Evolutionary conservation across 2,888 invertebrate genomes (phyloP).

Genomic region (Drosophila algonquin): DNA sequence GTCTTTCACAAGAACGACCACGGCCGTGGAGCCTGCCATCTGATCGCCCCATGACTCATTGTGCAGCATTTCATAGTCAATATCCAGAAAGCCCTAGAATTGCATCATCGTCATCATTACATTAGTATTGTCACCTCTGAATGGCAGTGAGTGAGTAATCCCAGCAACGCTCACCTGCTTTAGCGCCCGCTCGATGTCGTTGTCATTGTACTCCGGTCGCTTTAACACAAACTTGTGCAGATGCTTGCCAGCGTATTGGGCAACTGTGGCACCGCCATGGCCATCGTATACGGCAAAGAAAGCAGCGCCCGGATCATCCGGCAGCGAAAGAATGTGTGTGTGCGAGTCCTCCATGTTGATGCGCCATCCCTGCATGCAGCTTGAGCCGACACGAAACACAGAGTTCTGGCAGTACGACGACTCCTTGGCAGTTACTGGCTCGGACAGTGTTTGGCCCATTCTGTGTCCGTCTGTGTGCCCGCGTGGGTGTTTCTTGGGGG

Average conservation of each 20-base stretch:
- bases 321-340: conserved; percentile 95
- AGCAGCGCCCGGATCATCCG: conserved; percentile 95
- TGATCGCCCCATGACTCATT: conserved; percentile 95
- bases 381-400: conserved; percentile 91
- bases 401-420: conserved; percentile 92
- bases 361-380: conserved; percentile 99
- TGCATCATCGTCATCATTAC: conserved; percentile 12
- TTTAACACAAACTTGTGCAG: conserved; percentile 95
- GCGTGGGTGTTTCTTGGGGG: conserved; percentile 5
- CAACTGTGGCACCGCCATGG: conserved; percentile 91
- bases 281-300: conserved; percentile 97
- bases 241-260: conserved; percentile 97
- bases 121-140: conserved; percentile 12
- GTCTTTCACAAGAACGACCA: conserved; percentile 93
- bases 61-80: conserved; percentile 96
- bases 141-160: conserved; percentile 1
- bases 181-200: conserved; percentile 92
- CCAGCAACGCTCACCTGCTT: conserved; percentile 86
- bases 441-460: conserved; percentile 99
- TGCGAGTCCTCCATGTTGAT: conserved; percentile 99
- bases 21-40: conserved; percentile 97
- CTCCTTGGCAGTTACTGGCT: conserved; percentile 96
- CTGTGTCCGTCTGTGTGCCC: conserved; percentile 1
- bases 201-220: conserved; percentile 91
- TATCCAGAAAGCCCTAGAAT: conserved; percentile 91